Evolutionary conservation across 2,113 vertebrate genomes (phyloP), one percentile per base, ranked within the genome.

Genomic region (Catharus minimus): DNA sequence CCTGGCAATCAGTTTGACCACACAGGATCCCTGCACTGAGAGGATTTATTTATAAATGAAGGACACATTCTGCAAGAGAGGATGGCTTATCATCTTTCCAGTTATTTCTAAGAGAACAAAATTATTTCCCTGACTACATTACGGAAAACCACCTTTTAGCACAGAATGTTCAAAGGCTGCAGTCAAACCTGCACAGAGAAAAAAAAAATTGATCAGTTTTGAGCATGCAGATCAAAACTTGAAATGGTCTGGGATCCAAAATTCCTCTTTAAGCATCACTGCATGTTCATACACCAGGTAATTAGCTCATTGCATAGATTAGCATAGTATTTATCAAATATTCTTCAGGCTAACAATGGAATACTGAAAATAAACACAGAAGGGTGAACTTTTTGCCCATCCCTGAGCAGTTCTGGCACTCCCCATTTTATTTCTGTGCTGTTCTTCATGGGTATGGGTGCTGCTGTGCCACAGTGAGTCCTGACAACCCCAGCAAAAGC

Each of bases 361-460:
- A 47, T 82, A 13, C 23, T 67, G 27, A 41, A 44, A 60, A 85
- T 19, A 73, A 82, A 41, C 24, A 47, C 20, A 32, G 18, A 36
- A 71, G 24, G 56, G 18, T 56, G 57, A 86, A 50, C 3, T 44
- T 80, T 43, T 21, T 72, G 36, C 18, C 33, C 26, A n/a, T 20
- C 30, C 11, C 2, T 24, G 36, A 53, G 44, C 13, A 57, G 24
- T 20, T 36, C 21, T 86, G 47, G 32, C 27, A 26, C 6, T 78
- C 5, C 10, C 11, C 4, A 5, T 46, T 79, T 85, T 9, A 52
- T 68, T 68, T 56, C 8, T 16, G 11, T 24, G 24, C 7, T 53
- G 16, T 38, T 19, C 12, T 74, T 66, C 60, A 28, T 0, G 2
- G 56, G 9, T 0, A 0, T 13, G 65, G 23, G 33, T n/a, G 46